Evolutionary conservation across 2,797 vertebrate species (phyloP).

Genomic region (Trachurus trachurus): DNA sequence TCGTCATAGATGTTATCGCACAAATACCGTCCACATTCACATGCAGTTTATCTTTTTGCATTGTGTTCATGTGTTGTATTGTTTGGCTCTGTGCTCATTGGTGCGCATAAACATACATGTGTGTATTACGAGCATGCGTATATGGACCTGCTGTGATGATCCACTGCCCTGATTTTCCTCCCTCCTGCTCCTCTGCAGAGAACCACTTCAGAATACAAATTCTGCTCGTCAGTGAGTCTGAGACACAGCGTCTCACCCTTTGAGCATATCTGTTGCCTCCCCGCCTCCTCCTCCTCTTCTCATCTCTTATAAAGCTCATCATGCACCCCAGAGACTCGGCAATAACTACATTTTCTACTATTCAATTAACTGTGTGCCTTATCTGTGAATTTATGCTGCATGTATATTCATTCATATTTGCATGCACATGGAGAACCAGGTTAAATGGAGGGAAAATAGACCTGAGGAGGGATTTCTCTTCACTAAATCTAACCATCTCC

Average conservation of each 20-base stretch:
- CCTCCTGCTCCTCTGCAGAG: conserved; percentile 69
- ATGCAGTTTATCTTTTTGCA: not conserved
- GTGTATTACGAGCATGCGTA: conserved; percentile 47
- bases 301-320: conserved; percentile 27
- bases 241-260: conserved; percentile 59
- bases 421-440: not conserved
- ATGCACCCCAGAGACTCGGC: conserved; percentile 29
- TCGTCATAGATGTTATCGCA: not conserved
- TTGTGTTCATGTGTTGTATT: conserved; percentile 14
- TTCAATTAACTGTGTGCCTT: not conserved
- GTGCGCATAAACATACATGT: conserved; percentile 14
- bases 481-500: not conserved
- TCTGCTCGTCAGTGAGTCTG: conserved; percentile 59
- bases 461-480: not conserved
- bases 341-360: not conserved
- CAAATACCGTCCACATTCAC: not conserved
- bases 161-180: conserved; percentile 79
- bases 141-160: conserved; percentile 64
- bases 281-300: conserved; percentile 27
- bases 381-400: conserved; percentile 10
- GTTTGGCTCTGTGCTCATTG: not conserved
- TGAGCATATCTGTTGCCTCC: conserved; percentile 51
- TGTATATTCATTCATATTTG: conserved; percentile 10
- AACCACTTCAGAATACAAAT: conserved; percentile 73
- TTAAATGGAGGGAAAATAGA: not conserved